Evolutionary conservation across 2,113 vertebrate species (phyloP), one percentile per base, ranked within the genome.

Genomic region (Nothoprocta pentlandii): DNA sequence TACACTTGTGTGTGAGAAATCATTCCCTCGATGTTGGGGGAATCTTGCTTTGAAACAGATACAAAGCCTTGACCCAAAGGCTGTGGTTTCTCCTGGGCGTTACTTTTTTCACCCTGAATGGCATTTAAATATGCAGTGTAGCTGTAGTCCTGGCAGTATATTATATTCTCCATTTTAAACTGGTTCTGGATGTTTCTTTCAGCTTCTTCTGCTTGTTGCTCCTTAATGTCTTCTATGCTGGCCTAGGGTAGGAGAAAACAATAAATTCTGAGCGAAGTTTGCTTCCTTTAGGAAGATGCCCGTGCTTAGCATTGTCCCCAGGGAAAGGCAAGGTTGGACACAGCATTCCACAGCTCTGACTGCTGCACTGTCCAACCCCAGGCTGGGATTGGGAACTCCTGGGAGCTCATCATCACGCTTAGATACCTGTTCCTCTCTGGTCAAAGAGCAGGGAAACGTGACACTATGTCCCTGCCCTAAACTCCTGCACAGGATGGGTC

Each of bases 161-260:
- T 92, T 0, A 98, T 96, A 87, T 96, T 93, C 96, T 99, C 99
- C 98, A 99, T 98, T 93, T 97, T 98, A 94, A 99, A 99, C 96
- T 99, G 98, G 8, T 93, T 97, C 49, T 92, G 97, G 90, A 99
- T 94, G 8, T 25, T 56, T 17, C 69, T 81, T 87, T 98, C 98
- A 2, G 98, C 98, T 22, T 71, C 83, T 0, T 7, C 12, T 53
- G 97, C 97, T 59, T 98, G 98, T 9, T 97, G 68, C 10, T 94
- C 76, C 82, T 94, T 98, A 9, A 99, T 98, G 69, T 90, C 88
- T 95, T 98, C 98, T 1, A 99, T 98, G 86, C 94, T 98, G 46
- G 68, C 25, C 99, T 99, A 58, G 1, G 21, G 79, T 61, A 85
- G 21, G 69, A 78, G 89, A 66, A 15, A 87, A 67, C 5, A 82